Conservation (phyloP, 2,113 vertebrate species). For the Pachyramphus minor region DNA sequence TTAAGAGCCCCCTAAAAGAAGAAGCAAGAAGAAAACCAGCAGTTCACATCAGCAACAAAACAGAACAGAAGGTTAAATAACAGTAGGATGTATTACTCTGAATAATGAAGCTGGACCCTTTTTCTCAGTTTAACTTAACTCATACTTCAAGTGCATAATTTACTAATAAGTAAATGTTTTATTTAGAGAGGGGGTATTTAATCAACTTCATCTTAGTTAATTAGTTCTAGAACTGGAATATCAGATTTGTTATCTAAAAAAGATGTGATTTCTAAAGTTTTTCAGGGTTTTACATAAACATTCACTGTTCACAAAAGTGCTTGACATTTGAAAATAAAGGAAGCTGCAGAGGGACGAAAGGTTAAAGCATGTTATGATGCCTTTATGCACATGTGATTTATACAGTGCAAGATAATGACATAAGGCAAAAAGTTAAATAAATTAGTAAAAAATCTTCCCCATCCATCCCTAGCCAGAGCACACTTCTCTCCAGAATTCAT, state of each 20-base stretch:
- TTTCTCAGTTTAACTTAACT: background rate
- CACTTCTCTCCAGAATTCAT: background rate
- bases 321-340: background rate
- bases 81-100: background rate
- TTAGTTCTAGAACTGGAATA: background rate
- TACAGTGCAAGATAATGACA: background rate
- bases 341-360: background rate
- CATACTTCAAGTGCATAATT: background rate
- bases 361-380: background rate
- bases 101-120: background rate
- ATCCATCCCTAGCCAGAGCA: background rate
- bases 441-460: background rate
- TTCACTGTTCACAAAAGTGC: background rate
- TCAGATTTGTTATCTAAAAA: background rate
- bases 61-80: background rate
- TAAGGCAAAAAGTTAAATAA: background rate
- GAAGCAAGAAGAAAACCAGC: background rate
- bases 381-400: background rate
- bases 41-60: background rate
- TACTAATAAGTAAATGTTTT: background rate
- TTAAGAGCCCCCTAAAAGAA: slow-evolving; percentile 85
- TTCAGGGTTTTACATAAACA: background rate
- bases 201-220: background rate
- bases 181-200: background rate
- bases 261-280: background rate